A percentile compares a stretch with the other conserved stretches of the same genome.
phyloP scores from a whole-genome alignment of 2,888 invertebrate genomes.

The Xanthia icteritia region DNA sequence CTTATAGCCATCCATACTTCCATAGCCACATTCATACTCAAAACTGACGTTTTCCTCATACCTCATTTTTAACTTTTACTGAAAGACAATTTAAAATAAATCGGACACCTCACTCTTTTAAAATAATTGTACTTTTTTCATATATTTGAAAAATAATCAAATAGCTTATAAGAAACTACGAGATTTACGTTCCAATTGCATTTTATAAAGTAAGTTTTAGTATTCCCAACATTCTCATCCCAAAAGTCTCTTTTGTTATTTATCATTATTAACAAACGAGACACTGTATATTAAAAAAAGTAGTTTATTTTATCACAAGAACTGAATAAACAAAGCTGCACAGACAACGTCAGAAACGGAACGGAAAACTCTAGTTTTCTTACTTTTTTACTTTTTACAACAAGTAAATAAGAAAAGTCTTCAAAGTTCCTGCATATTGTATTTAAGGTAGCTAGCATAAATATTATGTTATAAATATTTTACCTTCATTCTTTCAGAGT shows the following conservation, averaged over 20 bases:
- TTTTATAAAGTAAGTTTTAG: not conserved
- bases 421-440: constrained; percentile 10
- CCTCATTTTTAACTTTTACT: not conserved
- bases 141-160: not conserved
- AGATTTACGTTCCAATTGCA: not conserved
- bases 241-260: not conserved
- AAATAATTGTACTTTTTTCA: too few relatives aligned
- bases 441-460: not conserved
- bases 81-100: too few relatives aligned
- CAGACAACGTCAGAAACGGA: not conserved
- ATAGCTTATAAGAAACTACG: not conserved
- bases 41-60: not conserved
- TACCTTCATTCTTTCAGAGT: not conserved
- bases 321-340: not conserved
- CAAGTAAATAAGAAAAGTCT: constrained; percentile 28
- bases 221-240: not conserved
- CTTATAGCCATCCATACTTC: not conserved
- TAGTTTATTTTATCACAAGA: constrained; percentile 20
- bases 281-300: not conserved
- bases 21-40: too few relatives aligned
- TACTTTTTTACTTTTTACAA: not conserved
- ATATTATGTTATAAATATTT: constrained; percentile 8
- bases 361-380: not conserved
- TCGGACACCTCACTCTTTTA: too few relatives aligned
- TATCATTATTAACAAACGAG: not conserved